Conservation (phyloP, 2,113 vertebrate genomes). For the Colius striatus region DNA sequence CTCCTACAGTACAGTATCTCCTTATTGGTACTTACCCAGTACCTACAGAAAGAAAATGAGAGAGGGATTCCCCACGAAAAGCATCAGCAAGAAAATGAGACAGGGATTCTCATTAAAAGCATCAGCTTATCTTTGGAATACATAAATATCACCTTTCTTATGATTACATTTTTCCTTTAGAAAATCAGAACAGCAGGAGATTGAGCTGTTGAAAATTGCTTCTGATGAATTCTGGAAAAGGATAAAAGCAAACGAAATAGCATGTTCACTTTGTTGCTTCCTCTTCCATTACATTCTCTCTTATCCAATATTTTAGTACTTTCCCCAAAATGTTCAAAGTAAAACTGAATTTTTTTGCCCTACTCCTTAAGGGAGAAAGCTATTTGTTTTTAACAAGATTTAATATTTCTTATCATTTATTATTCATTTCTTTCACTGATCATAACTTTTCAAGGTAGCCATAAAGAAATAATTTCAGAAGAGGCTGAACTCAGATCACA, state of each 20-base stretch:
- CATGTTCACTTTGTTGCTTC: neutral
- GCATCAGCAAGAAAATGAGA: neutral
- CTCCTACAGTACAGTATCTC: neutral
- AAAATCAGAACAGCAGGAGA: neutral
- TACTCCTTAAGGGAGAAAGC: neutral
- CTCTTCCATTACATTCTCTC: neutral
- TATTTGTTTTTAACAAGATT: constrained; percentile 8
- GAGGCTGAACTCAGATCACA: neutral
- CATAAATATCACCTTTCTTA: neutral
- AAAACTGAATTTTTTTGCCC: neutral
- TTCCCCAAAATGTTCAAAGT: neutral
- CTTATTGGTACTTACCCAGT: neutral
- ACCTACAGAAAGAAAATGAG: neutral
- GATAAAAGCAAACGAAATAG: neutral
- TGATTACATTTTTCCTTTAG: neutral
- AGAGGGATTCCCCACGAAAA: neutral
- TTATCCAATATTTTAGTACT: neutral
- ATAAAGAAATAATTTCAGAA: neutral
- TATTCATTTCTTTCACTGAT: neutral
- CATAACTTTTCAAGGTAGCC: neutral
- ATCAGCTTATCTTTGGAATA: neutral
- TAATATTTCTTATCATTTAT: constrained; percentile 4
- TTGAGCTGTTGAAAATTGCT: neutral
- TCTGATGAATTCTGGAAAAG: neutral
- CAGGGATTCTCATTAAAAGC: neutral